Base-by-base conservation (phyloP, 2,797 vertebrate species). In the Micromesistius poutassou region DNA sequence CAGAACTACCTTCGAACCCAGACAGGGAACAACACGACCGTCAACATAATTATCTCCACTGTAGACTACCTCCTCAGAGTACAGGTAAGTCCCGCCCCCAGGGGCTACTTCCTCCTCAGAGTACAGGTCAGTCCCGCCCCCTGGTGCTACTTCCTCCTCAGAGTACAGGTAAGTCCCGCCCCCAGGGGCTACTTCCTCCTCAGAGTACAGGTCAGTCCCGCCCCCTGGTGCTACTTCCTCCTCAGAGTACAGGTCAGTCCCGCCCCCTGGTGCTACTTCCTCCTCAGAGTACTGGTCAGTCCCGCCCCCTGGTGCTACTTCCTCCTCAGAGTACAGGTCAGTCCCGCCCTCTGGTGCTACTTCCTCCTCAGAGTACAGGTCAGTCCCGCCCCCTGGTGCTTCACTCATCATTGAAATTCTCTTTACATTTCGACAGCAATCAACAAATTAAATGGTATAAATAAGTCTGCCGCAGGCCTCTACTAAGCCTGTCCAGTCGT, bases 1-100 rank as follows among this genome's bases (percentile, higher is more conserved):
- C 97, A 98, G 88, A 97, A 98, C 93, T 98, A 98, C 80, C 90
- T 98, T 89, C 94, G 97, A 91, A 98, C 97, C 13, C 97, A 98
- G 90, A 98, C 97, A 0, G 97, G 97, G 79, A 98, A 98, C 91
- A 98, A 98, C 82, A 98, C 96, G 0, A 98, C 97, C 0, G 97
- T 98, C 70, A 98, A 98, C 90, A 96, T 98, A 83, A 98, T 98
- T 6, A 98, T 98, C 90, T 98, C 97, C 0, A 98, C 97, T 0
- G 97, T 98, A 72, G 97, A 98, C 92, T 98, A 98, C 86, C 95
- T 98, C 62, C 92, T 98, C 80, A 91, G 97, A 92, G 96, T 98
- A 28, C 97, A 98, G 96, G 97, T 97, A 77, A 28, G 81, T 36
- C 50, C n/a, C 25, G 30, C 78, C 13, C 33, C 71, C 22, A n/a